A percentile compares a stretch with the other conserved stretches of the same genome.
These are phyloP conservation scores for Agrochola litura DNA, from an alignment of 2,888 invertebrate genomes.

Conservation along the genomic window DNA sequence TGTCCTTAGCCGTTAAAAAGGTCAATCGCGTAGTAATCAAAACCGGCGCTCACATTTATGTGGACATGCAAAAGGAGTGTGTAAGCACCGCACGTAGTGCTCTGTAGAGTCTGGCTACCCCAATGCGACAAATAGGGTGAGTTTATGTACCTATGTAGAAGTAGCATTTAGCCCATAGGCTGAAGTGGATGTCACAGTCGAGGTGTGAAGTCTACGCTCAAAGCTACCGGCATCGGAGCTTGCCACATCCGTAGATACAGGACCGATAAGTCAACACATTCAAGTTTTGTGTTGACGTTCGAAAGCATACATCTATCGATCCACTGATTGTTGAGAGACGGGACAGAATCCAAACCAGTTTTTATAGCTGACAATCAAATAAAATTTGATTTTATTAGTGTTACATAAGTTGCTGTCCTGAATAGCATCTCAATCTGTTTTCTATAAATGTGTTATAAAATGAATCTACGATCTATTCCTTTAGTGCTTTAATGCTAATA, in stretches of 20 bases:
- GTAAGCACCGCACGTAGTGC: background rate
- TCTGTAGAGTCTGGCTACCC: background rate
- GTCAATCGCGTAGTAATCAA: background rate
- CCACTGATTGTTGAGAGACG: conserved; percentile 8
- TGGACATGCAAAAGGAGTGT: background rate
- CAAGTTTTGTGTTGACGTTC: conserved; percentile 10
- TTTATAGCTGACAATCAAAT: conserved; percentile 24
- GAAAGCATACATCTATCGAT: conserved; percentile 13
- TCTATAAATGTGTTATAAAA: conserved; percentile 20
- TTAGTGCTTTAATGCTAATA: conserved; percentile 17
- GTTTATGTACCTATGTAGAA: background rate
- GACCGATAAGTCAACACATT: conserved; percentile 18
- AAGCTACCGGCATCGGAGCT: background rate
- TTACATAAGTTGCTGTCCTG: conserved; percentile 14
- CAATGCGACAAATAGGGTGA: background rate
- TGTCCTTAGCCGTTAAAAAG: conserved; percentile 21
- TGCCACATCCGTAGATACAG: conserved; percentile 11
- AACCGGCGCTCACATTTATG: background rate
- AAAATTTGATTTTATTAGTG: conserved; percentile 21
- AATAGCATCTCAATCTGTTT: conserved; percentile 27
- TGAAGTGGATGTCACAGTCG: background rate
- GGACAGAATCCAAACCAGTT: conserved; percentile 14
- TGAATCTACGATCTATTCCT: conserved; percentile 4
- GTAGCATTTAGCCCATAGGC: background rate
- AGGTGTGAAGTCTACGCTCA: background rate